Conservation (phyloP, 2,888 invertebrate genomes). For the Troides aeacus region DNA sequence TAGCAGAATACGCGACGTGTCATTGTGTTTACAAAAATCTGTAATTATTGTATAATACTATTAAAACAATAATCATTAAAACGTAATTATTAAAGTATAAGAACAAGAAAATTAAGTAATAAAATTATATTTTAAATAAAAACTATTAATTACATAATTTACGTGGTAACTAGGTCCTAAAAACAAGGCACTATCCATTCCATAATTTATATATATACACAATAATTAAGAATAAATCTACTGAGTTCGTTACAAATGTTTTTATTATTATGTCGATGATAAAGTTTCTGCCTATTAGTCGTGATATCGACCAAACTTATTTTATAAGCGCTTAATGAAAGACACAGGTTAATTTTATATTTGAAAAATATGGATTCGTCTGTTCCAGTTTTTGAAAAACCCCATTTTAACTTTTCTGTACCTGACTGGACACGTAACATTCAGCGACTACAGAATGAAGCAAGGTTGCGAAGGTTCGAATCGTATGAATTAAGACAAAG, state of each 20-base stretch:
- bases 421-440: conserved; percentile 89
- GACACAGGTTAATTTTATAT: not conserved
- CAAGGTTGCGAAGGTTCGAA: conserved; percentile 83
- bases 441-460: conserved; percentile 85
- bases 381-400: conserved; percentile 82
- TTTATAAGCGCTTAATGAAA: not conserved
- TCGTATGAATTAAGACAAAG: conserved; percentile 85
- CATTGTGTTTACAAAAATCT: not conserved
- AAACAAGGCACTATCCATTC: not conserved
- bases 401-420: conserved; percentile 82
- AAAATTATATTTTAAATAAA: not conserved
- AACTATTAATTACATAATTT: not conserved
- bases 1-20: conserved; percentile 26
- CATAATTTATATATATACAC: not conserved
- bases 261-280: conserved; percentile 3
- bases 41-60: not conserved
- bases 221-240: not conserved
- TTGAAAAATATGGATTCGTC: conserved; percentile 61
- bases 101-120: not conserved
- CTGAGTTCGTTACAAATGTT: not conserved
- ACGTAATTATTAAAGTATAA: not conserved
- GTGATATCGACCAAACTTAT: conserved; percentile 25
- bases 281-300: not conserved
- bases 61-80: not conserved
- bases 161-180: not conserved